Evolutionary conservation across 2,797 vertebrate genomes (phyloP), one percentile per base, ranked within the genome.

Genomic region (Parauchenoglanis punctatus): DNA sequence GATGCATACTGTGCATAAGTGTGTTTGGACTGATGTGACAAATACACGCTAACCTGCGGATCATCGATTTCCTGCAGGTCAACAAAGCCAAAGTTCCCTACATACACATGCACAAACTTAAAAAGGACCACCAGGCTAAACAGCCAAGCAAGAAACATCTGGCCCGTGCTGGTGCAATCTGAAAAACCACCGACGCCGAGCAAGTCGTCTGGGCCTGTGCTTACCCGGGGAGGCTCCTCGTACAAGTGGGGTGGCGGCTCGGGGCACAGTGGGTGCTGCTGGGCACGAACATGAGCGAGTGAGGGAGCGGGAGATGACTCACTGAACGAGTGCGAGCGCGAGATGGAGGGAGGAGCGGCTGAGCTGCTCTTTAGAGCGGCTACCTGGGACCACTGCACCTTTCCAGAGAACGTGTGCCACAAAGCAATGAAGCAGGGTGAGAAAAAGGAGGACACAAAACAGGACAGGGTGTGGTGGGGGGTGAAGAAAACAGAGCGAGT

Each of bases 341-440:
- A 97, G 94, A 97, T 95, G 93, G 94, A 93, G 92, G 96, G 96
- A 90, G 96, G 91, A 3, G 91, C 18, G 68, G 91, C 3, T 12
- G 87, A n/a, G 95, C 95, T 97, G 96, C 96, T 97, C 96, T 97
- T 98, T 96, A 98, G 95, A 95, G 97, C 96, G 94, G 97, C 96
- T 96, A 97, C 95, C 93, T 98, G 97, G 92, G 97, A 97, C 94
- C 96, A 96, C 93, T 96, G 97, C 92, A 98, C 97, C 97, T 98
- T 98, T 95, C 95, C 61, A 85, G 92, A 68, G 85, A 92, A 12
- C 31, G 46, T 61, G 80, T 23, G 20, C 78, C 75, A 91, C 87
- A 90, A 18, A 54, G 70, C 54, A 15, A 83, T 82, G 73, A 58
- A 85, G 76, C 20, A 65, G 54, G 44, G 25, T 40, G 83, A 73